These are phyloP conservation scores for Vanessa cardui DNA, from an alignment of 2,888 invertebrate genomes.

Conservation along the genomic window DNA sequence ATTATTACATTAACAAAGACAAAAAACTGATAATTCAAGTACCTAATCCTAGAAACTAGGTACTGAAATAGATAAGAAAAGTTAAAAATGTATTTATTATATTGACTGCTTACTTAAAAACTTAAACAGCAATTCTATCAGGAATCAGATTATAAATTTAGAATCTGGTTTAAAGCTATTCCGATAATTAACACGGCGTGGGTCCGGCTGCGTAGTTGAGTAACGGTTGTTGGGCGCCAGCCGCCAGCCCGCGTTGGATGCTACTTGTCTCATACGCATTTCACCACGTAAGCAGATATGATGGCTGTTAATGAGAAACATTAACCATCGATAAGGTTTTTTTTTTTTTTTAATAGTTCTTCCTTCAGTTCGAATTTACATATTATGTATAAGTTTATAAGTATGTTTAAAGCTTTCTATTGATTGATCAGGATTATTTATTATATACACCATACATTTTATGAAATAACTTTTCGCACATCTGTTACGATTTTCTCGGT, in stretches of 20 bases:
- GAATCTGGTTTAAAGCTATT: slow-evolving; percentile 8
- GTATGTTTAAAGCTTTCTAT: too few species aligned
- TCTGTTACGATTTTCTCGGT: slow-evolving; percentile 46
- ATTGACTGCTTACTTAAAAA: neutral
- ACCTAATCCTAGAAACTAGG: too few species aligned
- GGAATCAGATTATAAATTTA: neutral
- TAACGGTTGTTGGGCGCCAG: slow-evolving; percentile 41
- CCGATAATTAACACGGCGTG: slow-evolving; percentile 21
- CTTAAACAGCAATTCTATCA: neutral
- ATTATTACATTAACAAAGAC: too few species aligned
- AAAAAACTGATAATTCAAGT: too few species aligned
- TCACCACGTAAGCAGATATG: slow-evolving; percentile 33
- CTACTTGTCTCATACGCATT: slow-evolving; percentile 36
- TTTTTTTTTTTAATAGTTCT: neutral
- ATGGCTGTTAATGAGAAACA: slow-evolving; percentile 9
- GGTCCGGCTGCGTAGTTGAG: slow-evolving; percentile 23
- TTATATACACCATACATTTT: too few species aligned
- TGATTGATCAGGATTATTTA: neutral
- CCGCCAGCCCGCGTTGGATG: slow-evolving; percentile 21
- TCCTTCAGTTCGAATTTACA: neutral
- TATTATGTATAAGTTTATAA: neutral
- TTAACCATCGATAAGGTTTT: neutral
- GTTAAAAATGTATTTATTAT: neutral
- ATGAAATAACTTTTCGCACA: too few species aligned
- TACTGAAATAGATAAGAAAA: too few species aligned